Conservation (phyloP, 2,113 vertebrate genomes). For the Bagarius yarrelli region DNA sequence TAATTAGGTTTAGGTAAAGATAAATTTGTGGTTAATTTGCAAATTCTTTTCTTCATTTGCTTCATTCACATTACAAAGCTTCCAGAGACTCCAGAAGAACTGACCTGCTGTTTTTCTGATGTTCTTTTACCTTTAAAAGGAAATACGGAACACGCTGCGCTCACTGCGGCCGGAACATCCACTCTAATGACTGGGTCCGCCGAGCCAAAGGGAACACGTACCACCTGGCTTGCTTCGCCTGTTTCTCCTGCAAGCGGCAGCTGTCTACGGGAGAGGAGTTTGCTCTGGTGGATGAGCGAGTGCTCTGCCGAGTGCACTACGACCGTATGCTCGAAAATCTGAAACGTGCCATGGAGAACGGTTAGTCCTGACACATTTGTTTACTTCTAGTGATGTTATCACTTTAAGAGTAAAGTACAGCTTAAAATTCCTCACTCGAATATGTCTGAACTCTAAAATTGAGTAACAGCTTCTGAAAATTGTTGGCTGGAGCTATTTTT, state of each 20-base stretch:
- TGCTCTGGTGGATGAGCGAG: constrained; percentile 93
- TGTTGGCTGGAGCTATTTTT: too few species aligned
- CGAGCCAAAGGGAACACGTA: constrained; percentile 93
- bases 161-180: constrained; percentile 92
- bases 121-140: constrained; percentile 66
- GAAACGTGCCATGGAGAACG: constrained; percentile 93
- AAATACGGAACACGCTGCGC: constrained; percentile 94
- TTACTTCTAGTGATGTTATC: neutral
- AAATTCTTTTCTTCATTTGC: neutral
- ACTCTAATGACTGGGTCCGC: constrained; percentile 96
- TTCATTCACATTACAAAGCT: neutral
- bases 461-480: too few species aligned
- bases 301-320: constrained; percentile 93
- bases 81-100: neutral
- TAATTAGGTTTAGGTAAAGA: neutral
- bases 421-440: neutral
- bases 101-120: neutral
- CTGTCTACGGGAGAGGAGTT: constrained; percentile 98
- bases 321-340: constrained; percentile 98
- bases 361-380: constrained; percentile 65
- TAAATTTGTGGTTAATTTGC: neutral
- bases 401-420: neutral
- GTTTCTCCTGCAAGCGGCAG: constrained; percentile 97
- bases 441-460: neutral
- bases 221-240: constrained; percentile 94